phyloP scores from a whole-genome alignment of 2,113 vertebrate species.

The Nanorana parkeri region DNA sequence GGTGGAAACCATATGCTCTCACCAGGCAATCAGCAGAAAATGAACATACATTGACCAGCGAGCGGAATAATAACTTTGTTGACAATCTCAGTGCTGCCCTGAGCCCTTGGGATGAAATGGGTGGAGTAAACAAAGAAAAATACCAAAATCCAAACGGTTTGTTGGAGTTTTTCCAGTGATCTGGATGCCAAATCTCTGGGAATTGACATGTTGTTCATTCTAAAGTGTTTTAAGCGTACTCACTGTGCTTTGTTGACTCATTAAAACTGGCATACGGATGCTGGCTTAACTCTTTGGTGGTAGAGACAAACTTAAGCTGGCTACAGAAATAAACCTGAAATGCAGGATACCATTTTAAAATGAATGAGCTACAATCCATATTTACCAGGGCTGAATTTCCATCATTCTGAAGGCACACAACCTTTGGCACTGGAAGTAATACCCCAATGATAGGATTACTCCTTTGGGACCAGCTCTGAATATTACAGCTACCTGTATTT shows the following conservation, averaged over 20 bases:
- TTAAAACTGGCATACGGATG: not conserved
- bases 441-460: too few species aligned
- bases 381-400: too few species aligned
- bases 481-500: too few species aligned
- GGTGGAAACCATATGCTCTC: constrained; percentile 58
- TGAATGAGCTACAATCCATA: too few species aligned
- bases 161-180: constrained; percentile 17
- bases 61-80: constrained; percentile 72
- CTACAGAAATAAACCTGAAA: too few species aligned
- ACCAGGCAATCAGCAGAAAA: constrained; percentile 65
- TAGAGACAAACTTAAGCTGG: too few species aligned
- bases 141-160: constrained; percentile 29
- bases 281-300: not conserved
- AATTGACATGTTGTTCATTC: constrained; percentile 17
- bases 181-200: constrained; percentile 20
- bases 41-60: constrained; percentile 64
- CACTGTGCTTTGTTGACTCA: not conserved
- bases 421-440: too few species aligned
- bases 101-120: constrained; percentile 57
- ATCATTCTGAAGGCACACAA: too few species aligned
- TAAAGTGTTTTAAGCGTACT: not conserved
- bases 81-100: constrained; percentile 59
- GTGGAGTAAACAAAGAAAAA: constrained; percentile 38
- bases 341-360: too few species aligned
- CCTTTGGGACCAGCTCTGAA: too few species aligned